phyloP scores from a whole-genome alignment of 2,888 invertebrate species.

The Zaprionus lineosus region DNA sequence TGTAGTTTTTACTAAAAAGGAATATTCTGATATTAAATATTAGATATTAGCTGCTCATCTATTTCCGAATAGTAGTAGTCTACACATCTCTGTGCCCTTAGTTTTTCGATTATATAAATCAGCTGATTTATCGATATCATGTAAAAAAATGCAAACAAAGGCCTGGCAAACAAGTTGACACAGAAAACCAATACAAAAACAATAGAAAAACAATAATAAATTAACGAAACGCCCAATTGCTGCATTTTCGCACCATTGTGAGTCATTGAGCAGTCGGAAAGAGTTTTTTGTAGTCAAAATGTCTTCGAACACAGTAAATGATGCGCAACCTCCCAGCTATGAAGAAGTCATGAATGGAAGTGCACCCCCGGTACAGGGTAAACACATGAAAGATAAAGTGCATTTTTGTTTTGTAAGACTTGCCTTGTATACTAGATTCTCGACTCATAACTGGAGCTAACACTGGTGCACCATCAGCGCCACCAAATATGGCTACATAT shows the following conservation, averaged over 20 bases:
- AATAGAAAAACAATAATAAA: constrained; percentile 11
- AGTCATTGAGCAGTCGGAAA: constrained; percentile 21
- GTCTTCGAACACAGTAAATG: constrained; percentile 39
- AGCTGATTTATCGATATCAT: constrained; percentile 48
- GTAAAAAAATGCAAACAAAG: constrained; percentile 35
- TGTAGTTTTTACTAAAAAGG: too few relatives aligned
- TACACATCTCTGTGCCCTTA: too few relatives aligned
- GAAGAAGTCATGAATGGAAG: constrained; percentile 81
- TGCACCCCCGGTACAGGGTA: constrained; percentile 43
- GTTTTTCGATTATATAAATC: constrained; percentile 33
- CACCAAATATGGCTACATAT: constrained; percentile 66
- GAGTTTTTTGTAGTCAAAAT: constrained; percentile 28
- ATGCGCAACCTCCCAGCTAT: constrained; percentile 85
- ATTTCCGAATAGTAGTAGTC: too few relatives aligned
- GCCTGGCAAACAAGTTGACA: constrained; percentile 13
- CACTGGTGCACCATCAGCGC: constrained; percentile 56
- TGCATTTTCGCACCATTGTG: too few relatives aligned
- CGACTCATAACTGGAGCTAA: constrained; percentile 62
- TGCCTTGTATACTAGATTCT: constrained; percentile 50
- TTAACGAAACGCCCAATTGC: too few relatives aligned
- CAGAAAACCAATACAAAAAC: constrained; percentile 27
- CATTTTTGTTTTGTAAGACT: not conserved
- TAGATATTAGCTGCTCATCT: too few relatives aligned
- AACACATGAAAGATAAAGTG: too few relatives aligned
- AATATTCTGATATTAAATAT: too few relatives aligned